These are phyloP conservation scores for Dreissena rostriformis DNA, from an alignment of 1,140 invertebrate species.

Conservation along the genomic window DNA sequence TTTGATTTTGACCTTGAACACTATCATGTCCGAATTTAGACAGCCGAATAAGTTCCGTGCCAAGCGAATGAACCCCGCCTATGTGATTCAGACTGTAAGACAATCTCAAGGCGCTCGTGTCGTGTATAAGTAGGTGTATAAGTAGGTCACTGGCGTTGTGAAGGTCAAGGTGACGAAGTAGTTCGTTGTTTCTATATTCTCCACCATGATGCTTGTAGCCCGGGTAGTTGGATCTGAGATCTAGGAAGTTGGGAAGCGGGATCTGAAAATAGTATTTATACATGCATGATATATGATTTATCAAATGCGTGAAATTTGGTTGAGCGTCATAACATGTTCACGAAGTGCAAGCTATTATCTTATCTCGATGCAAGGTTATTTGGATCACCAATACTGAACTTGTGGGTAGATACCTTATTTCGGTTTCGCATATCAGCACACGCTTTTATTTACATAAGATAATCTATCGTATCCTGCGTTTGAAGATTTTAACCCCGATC, in stretches of 20 bases:
- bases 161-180: constrained; percentile 64
- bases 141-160: constrained; percentile 56
- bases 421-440: no score
- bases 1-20: constrained; percentile 64
- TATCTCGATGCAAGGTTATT: no score
- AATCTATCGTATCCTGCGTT: no score
- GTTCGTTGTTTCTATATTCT: constrained; percentile 67
- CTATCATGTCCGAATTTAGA: constrained; percentile 76
- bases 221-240: constrained; percentile 70
- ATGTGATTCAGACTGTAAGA: constrained; percentile 76
- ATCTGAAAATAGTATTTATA: constrained; percentile 62
- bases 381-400: no score
- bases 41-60: constrained; percentile 65
- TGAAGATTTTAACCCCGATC: no score
- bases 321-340: no score
- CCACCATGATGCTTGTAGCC: constrained; percentile 78
- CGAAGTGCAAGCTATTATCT: no score
- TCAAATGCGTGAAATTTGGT: no score
- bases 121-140: no score
- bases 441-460: no score
- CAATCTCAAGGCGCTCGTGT: constrained; percentile 76
- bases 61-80: constrained; percentile 73
- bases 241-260: constrained; percentile 66
- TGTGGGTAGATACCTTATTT: no score
- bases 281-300: no score